Evolutionary conservation across 2,797 vertebrate species (phyloP).

Genomic region (Orientallactaga sibirica): DNA sequence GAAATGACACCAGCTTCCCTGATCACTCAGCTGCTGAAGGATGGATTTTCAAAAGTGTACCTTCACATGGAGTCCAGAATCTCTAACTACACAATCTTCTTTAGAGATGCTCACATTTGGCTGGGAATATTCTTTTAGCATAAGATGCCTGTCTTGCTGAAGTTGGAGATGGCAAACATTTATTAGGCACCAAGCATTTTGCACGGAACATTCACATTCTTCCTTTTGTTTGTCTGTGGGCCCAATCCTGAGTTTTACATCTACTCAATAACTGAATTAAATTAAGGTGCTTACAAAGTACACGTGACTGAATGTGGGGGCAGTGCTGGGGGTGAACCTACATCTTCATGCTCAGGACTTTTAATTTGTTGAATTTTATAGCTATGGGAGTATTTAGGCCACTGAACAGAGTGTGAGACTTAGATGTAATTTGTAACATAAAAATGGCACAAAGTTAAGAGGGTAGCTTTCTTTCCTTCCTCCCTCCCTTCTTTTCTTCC

Average conservation of each 20-base stretch:
- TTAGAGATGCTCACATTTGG: background rate
- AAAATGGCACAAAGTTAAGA: conserved; percentile 56
- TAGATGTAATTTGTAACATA: background rate
- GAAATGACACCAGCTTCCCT: conserved; percentile 79
- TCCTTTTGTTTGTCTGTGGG: background rate
- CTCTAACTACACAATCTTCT: background rate
- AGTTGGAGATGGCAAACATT: conserved; percentile 24
- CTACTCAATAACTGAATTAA: conserved; percentile 52
- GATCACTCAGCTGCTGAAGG: conserved; percentile 79
- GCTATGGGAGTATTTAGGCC: background rate
- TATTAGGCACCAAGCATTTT: background rate
- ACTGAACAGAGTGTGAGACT: background rate
- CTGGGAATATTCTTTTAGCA: background rate
- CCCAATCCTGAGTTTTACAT: background rate
- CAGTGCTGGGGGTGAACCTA: background rate
- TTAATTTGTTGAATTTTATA: conserved; percentile 30
- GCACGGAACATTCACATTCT: background rate
- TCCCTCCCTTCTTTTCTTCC: no score
- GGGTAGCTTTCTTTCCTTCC: background rate
- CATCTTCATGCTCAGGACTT: background rate
- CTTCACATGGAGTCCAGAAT: conserved; percentile 45
- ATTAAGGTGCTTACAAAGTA: background rate
- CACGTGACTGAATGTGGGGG: background rate
- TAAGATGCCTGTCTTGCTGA: conserved; percentile 37
- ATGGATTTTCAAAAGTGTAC: conserved; percentile 37